phyloP scores from a whole-genome alignment of 2,797 vertebrate genomes.

The Hyperoplus immaculatus region DNA sequence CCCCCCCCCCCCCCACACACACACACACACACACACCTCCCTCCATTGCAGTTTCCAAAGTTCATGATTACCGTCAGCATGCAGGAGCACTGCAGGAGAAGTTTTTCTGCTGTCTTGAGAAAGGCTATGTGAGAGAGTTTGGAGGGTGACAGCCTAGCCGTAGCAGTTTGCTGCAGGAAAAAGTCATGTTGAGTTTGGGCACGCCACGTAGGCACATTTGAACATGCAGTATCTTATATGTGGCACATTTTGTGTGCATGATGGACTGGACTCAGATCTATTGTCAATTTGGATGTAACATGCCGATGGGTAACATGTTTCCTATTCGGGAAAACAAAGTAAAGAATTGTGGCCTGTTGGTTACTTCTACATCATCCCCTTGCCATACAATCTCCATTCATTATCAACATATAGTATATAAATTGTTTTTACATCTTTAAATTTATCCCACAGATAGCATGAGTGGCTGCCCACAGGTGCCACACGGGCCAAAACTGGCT shows the following conservation, averaged over 20 bases:
- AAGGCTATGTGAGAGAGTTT: constrained; percentile 71
- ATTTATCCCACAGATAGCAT: constrained; percentile 34
- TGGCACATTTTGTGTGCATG: constrained; percentile 70
- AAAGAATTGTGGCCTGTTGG: constrained; percentile 6
- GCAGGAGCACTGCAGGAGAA: constrained; percentile 80
- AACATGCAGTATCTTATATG: constrained; percentile 70
- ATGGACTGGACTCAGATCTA: constrained; percentile 64
- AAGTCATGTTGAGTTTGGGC: constrained; percentile 76
- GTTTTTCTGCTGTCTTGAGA: constrained; percentile 77
- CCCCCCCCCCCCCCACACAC: no score
- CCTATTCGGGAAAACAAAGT: constrained; percentile 27
- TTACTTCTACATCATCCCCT: not conserved
- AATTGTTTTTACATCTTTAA: not conserved
- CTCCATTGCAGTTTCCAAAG: constrained; percentile 83
- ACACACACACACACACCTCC: constrained; percentile 36
- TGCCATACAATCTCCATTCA: constrained; percentile 9
- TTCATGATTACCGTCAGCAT: constrained; percentile 84
- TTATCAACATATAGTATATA: constrained; percentile 4
- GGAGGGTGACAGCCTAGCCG: constrained; percentile 73
- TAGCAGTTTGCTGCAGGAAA: constrained; percentile 74
- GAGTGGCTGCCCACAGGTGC: constrained; percentile 69
- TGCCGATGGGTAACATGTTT: constrained; percentile 41
- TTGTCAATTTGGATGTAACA: constrained; percentile 53
- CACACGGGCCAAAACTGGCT: constrained; percentile 57
- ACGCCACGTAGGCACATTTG: constrained; percentile 67